These are phyloP conservation scores for Octodonta nipae DNA, from an alignment of 2,888 invertebrate species.

Conservation along the genomic window DNA sequence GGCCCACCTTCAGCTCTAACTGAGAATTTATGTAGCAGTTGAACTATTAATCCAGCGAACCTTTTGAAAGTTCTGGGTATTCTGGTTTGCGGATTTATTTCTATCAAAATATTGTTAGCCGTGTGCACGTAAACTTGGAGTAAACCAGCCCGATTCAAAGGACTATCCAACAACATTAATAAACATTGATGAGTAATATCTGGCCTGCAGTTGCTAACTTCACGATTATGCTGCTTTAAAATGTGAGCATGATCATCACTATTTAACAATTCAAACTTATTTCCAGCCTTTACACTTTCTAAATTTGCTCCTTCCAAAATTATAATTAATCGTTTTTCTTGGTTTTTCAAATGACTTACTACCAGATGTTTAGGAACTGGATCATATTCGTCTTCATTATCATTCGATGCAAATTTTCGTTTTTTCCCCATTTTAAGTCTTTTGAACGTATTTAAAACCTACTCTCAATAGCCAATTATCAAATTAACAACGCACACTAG, in stretches of 20 bases:
- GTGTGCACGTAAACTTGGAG: slow-evolving; percentile 92
- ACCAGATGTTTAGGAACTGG: slow-evolving; percentile 64
- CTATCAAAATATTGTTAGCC: slow-evolving; percentile 82
- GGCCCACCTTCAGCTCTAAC: slow-evolving; percentile 83
- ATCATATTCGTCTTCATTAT: slow-evolving; percentile 65
- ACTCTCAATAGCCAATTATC: no score
- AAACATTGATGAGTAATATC: slow-evolving; percentile 97
- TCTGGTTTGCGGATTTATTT: slow-evolving; percentile 91
- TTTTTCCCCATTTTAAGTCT: slow-evolving; percentile 50
- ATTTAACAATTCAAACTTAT: slow-evolving; percentile 78
- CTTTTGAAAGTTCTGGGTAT: slow-evolving; percentile 94
- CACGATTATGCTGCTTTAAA: slow-evolving; percentile 72
- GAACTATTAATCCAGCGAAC: slow-evolving; percentile 96
- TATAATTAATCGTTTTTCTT: slow-evolving; percentile 83
- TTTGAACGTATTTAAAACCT: no score
- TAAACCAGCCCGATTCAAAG: slow-evolving; percentile 86
- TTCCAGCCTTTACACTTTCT: slow-evolving; percentile 85
- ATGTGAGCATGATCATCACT: slow-evolving; percentile 84
- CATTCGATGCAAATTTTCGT: slow-evolving; percentile 39
- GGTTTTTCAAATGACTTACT: slow-evolving; percentile 62
- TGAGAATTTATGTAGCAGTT: slow-evolving; percentile 86
- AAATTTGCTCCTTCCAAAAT: slow-evolving; percentile 88
- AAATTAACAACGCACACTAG: no score
- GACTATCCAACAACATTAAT: slow-evolving; percentile 94
- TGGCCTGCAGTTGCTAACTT: slow-evolving; percentile 80